Percentiles rank a stretch among this genome's conserved stretches.
Conservation (phyloP, 2,797 vertebrate species). For the Typhlichthys subterraneus region DNA sequence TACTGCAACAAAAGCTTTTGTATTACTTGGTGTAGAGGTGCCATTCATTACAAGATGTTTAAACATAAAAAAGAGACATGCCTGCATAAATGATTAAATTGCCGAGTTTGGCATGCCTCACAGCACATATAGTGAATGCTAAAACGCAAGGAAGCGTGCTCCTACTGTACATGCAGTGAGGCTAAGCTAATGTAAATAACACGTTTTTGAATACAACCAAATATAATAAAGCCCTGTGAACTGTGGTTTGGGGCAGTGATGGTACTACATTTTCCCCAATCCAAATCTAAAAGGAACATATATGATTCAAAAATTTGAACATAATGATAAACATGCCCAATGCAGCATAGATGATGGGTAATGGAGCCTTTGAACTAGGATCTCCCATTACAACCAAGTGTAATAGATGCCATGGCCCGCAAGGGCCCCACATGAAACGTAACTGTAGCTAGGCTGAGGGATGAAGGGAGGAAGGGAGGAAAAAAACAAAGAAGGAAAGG, state of each 20-base stretch:
- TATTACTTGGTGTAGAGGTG: constrained; percentile 16
- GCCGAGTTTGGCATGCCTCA: constrained; percentile 17
- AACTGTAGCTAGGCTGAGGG: constrained; percentile 31
- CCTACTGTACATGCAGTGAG: not conserved
- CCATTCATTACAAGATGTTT: constrained; percentile 36
- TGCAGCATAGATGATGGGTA: constrained; percentile 15
- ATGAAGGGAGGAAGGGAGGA: not conserved
- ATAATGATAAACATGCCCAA: constrained; percentile 3
- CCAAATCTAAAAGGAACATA: constrained; percentile 3
- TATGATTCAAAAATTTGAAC: constrained; percentile 23
- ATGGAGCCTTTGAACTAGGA: constrained; percentile 55
- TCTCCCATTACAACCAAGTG: constrained; percentile 56
- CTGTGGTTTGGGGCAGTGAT: constrained; percentile 12
- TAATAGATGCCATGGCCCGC: constrained; percentile 60
- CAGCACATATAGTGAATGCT: constrained; percentile 16
- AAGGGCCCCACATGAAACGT: constrained; percentile 48
- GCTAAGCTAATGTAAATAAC: not conserved
- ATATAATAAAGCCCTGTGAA: constrained; percentile 9
- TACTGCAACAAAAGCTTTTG: constrained; percentile 28
- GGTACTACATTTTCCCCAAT: not conserved
- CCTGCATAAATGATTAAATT: constrained; percentile 19
- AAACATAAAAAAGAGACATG: constrained; percentile 20
- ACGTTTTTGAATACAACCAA: not conserved
- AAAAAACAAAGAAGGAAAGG: constrained; percentile 6
- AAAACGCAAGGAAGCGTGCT: not conserved